These are phyloP conservation scores for Arge pagana DNA, from an alignment of 2,888 invertebrate species.

Conservation along the genomic window DNA sequence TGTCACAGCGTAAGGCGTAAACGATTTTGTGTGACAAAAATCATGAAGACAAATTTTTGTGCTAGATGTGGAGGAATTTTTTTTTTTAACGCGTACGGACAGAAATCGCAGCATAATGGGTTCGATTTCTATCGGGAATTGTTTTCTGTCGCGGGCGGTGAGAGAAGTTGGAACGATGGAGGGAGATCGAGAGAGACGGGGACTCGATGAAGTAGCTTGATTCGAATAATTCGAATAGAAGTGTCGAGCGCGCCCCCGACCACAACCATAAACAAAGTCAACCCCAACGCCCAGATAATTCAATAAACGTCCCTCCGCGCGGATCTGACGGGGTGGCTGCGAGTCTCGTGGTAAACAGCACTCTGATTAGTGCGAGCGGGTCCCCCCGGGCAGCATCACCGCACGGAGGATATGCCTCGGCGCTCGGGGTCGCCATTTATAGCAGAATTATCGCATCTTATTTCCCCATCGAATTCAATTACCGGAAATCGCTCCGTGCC, in stretches of 20 bases:
- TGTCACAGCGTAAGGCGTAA: too few species aligned
- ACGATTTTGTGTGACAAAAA: too few species aligned
- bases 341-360: neutral
- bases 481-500: neutral
- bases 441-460: slow-evolving; percentile 8
- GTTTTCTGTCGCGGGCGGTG: too few species aligned
- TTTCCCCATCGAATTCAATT: slow-evolving; percentile 14
- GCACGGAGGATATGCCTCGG: slow-evolving; percentile 15
- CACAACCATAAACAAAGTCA: slow-evolving; percentile 6
- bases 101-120: too few species aligned
- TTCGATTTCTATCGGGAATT: too few species aligned
- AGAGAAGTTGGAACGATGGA: too few species aligned
- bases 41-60: too few species aligned
- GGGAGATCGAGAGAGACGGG: too few species aligned
- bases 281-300: neutral
- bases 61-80: too few species aligned
- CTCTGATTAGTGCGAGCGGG: slow-evolving; percentile 4
- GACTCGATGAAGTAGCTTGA: too few species aligned
- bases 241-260: neutral
- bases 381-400: neutral
- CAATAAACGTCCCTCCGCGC: slow-evolving; percentile 3
- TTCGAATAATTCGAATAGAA: too few species aligned
- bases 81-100: too few species aligned
- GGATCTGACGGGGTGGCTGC: neutral
- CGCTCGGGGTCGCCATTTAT: neutral